These are phyloP conservation scores for Furcifer pardalis DNA, from an alignment of 2,797 vertebrate genomes.

Conservation along the genomic window DNA sequence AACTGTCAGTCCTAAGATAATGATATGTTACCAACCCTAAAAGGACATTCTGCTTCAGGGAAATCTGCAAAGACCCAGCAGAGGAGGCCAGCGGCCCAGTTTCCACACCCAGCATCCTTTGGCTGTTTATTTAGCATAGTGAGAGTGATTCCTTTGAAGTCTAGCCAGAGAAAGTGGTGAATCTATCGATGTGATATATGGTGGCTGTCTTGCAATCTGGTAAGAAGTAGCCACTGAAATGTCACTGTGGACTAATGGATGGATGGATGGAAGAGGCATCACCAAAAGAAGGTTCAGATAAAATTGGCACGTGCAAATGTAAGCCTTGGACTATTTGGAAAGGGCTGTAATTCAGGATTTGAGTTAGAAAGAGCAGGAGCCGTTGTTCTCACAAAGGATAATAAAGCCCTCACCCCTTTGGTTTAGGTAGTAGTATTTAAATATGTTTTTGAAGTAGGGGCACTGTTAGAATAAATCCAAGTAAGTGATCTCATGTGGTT, in stretches of 20 bases:
- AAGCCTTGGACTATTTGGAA: too few relatives aligned
- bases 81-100: not conserved
- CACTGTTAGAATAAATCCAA: too few relatives aligned
- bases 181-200: not conserved
- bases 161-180: not conserved
- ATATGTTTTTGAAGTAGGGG: too few relatives aligned
- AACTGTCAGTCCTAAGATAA: not conserved
- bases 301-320: not conserved
- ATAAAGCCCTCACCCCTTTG: too few relatives aligned
- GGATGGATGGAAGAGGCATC: too few relatives aligned
- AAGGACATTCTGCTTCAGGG: rapidly evolving
- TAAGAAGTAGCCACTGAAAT: not conserved
- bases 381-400: too few relatives aligned
- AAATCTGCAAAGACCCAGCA: not conserved
- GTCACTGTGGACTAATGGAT: too few relatives aligned
- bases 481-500: too few relatives aligned
- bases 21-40: rapidly evolving
- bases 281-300: not conserved
- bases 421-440: too few relatives aligned
- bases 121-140: not conserved
- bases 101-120: not conserved
- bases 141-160: not conserved
- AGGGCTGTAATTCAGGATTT: too few relatives aligned
- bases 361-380: too few relatives aligned
- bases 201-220: not conserved